Evolutionary conservation across 2,888 invertebrate species (phyloP).

Genomic region (Pseudococcus viburni): DNA sequence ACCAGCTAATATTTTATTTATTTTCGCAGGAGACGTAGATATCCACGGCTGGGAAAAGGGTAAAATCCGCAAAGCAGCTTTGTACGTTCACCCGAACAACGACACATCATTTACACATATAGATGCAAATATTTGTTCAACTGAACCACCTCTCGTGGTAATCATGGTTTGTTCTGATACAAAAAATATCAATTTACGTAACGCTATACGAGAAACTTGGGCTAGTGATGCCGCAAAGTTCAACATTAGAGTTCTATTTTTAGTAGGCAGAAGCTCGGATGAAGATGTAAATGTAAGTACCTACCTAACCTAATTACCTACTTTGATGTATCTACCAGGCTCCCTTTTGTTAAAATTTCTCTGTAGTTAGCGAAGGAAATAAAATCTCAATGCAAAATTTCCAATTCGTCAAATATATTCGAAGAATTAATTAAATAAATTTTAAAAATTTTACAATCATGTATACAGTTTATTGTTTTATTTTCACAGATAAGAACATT

Average conservation of each 20-base stretch:
- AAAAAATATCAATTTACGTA: not conserved
- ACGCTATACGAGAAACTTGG: conserved; percentile 42
- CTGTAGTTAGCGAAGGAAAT: no score
- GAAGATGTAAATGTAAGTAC: conserved; percentile 21
- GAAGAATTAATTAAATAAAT: not conserved
- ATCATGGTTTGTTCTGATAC: conserved; percentile 30
- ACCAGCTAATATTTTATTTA: no score
- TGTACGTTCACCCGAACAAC: conserved; percentile 5
- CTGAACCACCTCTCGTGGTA: not conserved
- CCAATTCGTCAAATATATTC: no score
- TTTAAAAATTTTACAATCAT: not conserved
- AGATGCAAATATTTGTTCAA: conserved; percentile 43
- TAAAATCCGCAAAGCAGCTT: not conserved
- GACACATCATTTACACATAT: conserved; percentile 9
- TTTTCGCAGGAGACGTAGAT: no score
- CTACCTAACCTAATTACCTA: not conserved
- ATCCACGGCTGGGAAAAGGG: not conserved
- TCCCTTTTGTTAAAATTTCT: no score
- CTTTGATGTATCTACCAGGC: not conserved
- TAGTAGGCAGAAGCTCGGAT: not conserved
- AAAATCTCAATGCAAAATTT: no score
- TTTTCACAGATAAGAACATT: not conserved
- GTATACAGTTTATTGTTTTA: not conserved
- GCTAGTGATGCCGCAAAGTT: not conserved
- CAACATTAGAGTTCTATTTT: not conserved